Conservation (phyloP, 2,888 invertebrate genomes). For the Tinea semifulvella region DNA sequence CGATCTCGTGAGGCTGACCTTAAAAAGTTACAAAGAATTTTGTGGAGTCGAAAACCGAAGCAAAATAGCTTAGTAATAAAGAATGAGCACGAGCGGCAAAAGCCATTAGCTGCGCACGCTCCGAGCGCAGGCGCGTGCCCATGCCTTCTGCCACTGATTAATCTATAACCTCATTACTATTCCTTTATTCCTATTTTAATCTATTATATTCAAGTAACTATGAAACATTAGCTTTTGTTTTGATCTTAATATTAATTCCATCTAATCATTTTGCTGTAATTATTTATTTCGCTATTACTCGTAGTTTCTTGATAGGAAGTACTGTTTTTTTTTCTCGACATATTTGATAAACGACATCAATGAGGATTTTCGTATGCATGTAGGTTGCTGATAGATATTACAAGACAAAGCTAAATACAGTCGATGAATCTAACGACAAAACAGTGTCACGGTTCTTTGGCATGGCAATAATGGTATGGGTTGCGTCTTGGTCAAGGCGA, state of each 20-base stretch:
- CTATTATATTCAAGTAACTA: constrained; percentile 6
- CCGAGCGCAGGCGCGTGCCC: constrained; percentile 32
- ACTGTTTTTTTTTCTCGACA: too few relatives aligned
- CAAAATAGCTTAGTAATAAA: background rate
- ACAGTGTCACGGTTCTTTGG: constrained; percentile 45
- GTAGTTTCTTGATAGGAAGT: too few relatives aligned
- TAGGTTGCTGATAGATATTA: too few relatives aligned
- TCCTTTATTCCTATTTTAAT: background rate
- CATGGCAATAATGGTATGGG: constrained; percentile 29
- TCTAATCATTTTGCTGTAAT: too few relatives aligned
- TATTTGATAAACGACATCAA: background rate
- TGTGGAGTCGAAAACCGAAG: background rate
- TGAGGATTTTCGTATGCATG: background rate
- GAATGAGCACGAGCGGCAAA: constrained; percentile 4
- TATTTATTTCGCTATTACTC: too few relatives aligned
- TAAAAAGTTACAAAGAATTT: constrained; percentile 2
- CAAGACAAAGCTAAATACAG: background rate
- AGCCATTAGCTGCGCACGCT: constrained; percentile 13
- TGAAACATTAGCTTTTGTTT: too few relatives aligned
- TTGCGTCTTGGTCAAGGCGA: constrained; percentile 48
- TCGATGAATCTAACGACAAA: constrained; percentile 20
- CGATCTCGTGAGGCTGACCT: background rate
- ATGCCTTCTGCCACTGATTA: constrained; percentile 37
- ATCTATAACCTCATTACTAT: constrained; percentile 36
- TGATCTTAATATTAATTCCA: too few relatives aligned